Percentiles rank a stretch among this genome's conserved stretches.
Evolutionary conservation across 2,888 invertebrate genomes (phyloP).

Genomic region (Sarcophaga variegata): DNA sequence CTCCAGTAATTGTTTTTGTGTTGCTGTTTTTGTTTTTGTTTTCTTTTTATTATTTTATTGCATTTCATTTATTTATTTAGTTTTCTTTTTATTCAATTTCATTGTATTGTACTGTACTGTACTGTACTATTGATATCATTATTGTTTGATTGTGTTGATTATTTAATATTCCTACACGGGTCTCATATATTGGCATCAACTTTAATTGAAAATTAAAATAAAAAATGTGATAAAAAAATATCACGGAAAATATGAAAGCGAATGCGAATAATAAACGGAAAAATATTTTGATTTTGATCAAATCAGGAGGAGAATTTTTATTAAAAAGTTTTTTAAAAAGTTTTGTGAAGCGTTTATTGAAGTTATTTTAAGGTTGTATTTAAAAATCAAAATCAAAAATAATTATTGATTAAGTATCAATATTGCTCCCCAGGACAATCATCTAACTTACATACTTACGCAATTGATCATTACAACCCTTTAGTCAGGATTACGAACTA

Average conservation of each 20-base stretch:
- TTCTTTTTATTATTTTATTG: neutral
- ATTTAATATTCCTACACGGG: neutral
- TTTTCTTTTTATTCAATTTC: neutral
- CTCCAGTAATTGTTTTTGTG: neutral
- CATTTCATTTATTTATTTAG: neutral
- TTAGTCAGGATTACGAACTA: too few species aligned
- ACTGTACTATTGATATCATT: conserved; percentile 14
- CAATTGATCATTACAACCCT: too few species aligned
- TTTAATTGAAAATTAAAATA: conserved; percentile 11
- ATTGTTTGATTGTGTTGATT: conserved; percentile 24
- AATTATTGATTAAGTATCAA: too few species aligned
- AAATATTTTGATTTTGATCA: neutral
- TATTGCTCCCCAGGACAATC: too few species aligned
- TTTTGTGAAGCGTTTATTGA: too few species aligned
- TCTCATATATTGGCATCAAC: neutral
- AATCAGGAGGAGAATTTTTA: neutral
- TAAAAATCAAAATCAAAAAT: too few species aligned
- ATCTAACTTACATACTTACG: too few species aligned
- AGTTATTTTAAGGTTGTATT: too few species aligned
- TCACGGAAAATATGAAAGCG: neutral
- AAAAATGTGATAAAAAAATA: too few species aligned
- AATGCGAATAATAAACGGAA: neutral
- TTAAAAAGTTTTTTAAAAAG: neutral
- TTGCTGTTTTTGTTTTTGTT: too few species aligned
- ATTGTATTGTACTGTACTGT: conserved; percentile 17